A percentile compares a stretch with the other conserved stretches of the same genome.
These are phyloP conservation scores for Agrotis puta DNA, from an alignment of 2,888 invertebrate species.

Conservation along the genomic window DNA sequence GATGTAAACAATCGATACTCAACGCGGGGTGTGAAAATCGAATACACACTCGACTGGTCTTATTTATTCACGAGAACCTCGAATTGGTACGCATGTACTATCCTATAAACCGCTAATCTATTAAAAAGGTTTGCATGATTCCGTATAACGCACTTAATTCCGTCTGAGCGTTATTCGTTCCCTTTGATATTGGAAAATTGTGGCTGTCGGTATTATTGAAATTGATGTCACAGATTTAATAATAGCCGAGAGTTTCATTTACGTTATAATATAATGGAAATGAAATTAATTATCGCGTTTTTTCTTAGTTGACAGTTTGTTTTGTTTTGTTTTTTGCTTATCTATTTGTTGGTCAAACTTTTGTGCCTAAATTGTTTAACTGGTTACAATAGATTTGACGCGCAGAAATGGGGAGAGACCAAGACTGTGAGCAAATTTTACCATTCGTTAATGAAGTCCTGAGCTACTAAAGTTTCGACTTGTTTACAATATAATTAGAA, in stretches of 20 bases:
- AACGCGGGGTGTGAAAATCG: conserved; percentile 29
- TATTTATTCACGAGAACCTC: conserved; percentile 25
- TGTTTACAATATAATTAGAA: conserved; percentile 14
- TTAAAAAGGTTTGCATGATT: conserved; percentile 42
- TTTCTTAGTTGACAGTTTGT: neutral
- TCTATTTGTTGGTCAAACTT: too few relatives aligned
- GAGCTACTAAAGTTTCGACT: neutral
- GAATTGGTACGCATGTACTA: conserved; percentile 13
- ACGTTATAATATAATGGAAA: neutral
- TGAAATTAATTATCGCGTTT: neutral
- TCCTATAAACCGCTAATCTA: conserved; percentile 28
- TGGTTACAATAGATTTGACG: too few relatives aligned
- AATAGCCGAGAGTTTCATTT: neutral
- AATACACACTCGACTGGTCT: conserved; percentile 33
- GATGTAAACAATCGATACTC: conserved; percentile 45
- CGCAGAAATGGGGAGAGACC: too few relatives aligned
- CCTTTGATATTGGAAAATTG: conserved; percentile 14
- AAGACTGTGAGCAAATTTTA: neutral
- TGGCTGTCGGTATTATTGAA: neutral
- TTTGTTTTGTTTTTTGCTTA: too few relatives aligned
- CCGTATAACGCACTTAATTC: conserved; percentile 3
- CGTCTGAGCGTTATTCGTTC: conserved; percentile 2
- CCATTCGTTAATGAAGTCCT: neutral
- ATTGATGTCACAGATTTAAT: conserved; percentile 9
- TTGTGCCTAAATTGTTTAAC: too few relatives aligned